Evolutionary conservation across 2,797 vertebrate species (phyloP), one percentile per base, ranked within the genome.

Genomic region (Cuculus canorus): DNA sequence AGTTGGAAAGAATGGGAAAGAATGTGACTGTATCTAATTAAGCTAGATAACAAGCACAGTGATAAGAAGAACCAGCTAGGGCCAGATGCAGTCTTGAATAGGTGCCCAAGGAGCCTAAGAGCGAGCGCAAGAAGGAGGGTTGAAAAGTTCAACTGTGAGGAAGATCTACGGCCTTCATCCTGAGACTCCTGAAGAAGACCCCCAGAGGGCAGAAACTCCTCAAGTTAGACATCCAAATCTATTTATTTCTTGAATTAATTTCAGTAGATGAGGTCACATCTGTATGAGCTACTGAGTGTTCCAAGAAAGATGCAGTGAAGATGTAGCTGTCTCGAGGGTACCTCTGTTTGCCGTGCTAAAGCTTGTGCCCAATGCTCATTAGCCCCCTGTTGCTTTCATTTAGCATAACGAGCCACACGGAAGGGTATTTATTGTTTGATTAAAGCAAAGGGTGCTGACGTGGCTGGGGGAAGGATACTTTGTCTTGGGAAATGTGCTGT

Each of bases 341-440:
- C 43, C 25, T 77, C 41, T 83, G 84, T 93, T 85, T 97, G 90
- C 86, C 59, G 52, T 21, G 22, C 78, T 80, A 87, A 82, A 87
- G 43, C 77, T 94, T 18, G 43, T 82, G 95, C 84, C 93, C 88
- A 92, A 70, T 95, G 83, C 90, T 97, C 92, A 80, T 96, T 95
- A 96, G 91, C 52, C 63, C 45, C 79, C 86, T 85, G 61, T 82
- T 97, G 85, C 70, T 86, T 96, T 95, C 85, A 95, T 95, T 95
- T 92, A 93, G 86, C 80, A 84, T 95, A 96, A 97, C 80, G 70
- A 93, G 65, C 47, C 52, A 80, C 61, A 22, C 61, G 89, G 88
- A 77, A 95, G 91, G 88, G 50, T 88, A 82, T 79, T 94, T 88
- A 54, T 84, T 77, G 85, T 87, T 94, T 95, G 54, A 96, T 96